These are phyloP conservation scores for Crocidura indochinensis DNA, from an alignment of 2,797 vertebrate species.

Conservation along the genomic window DNA sequence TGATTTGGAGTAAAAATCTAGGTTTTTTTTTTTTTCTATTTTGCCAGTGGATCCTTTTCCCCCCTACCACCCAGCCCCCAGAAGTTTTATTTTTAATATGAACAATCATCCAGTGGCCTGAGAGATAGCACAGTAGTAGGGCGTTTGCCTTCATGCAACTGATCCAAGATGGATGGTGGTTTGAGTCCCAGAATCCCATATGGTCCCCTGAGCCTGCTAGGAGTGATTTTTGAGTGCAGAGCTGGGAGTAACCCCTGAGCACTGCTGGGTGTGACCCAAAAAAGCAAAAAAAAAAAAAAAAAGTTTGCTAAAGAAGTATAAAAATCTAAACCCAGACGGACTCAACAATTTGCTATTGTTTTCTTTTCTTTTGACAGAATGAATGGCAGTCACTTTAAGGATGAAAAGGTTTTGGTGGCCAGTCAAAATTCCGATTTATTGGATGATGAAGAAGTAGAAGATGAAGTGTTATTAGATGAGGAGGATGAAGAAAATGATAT, in stretches of 20 bases:
- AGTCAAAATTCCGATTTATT: conserved; percentile 93
- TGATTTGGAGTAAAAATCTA: too few relatives aligned
- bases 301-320: neutral
- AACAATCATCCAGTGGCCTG: conserved; percentile 39
- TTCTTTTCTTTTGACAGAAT: conserved; percentile 90
- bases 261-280: too few relatives aligned
- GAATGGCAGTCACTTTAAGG: conserved; percentile 95
- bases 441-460: conserved; percentile 96
- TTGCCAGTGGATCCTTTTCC: too few relatives aligned
- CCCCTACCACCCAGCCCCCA: neutral
- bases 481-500: conserved; percentile 94
- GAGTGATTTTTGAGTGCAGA: too few relatives aligned
- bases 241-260: too few relatives aligned
- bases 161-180: too few relatives aligned
- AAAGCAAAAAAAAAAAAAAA: too few relatives aligned
- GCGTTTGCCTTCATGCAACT: too few relatives aligned
- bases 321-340: conserved; percentile 10
- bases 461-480: conserved; percentile 95
- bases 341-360: conserved; percentile 38
- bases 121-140: too few relatives aligned
- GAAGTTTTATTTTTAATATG: conserved; percentile 60
- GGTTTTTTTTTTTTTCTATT: too few relatives aligned
- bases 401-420: conserved; percentile 94
- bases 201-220: too few relatives aligned
- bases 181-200: too few relatives aligned